These are phyloP conservation scores for Rhabdomys dilectus DNA, from an alignment of 2,113 vertebrate species.

Conservation along the genomic window DNA sequence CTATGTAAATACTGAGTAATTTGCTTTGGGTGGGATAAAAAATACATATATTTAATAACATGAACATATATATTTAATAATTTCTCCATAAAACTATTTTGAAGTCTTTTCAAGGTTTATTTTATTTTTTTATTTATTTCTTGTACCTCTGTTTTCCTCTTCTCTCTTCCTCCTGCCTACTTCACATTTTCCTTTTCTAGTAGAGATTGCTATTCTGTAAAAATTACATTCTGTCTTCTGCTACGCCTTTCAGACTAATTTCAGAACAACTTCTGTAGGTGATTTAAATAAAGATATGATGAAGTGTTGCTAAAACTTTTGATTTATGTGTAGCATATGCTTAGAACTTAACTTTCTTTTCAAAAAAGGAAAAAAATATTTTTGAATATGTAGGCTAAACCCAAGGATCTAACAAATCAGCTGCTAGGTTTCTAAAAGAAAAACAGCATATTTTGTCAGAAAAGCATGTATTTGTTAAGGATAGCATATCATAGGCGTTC, in stretches of 20 bases:
- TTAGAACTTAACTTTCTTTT: conserved; percentile 58
- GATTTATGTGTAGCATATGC: conserved; percentile 62
- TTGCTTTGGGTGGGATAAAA: background rate
- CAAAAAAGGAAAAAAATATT: conserved; percentile 61
- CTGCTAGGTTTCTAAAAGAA: conserved; percentile 36
- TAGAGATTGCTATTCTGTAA: conserved; percentile 3
- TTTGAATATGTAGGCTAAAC: conserved; percentile 41
- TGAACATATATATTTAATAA: conserved; percentile 60
- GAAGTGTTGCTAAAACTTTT: conserved; percentile 62
- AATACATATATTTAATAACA: background rate
- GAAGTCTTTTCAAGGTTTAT: conserved; percentile 51
- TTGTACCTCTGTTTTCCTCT: background rate
- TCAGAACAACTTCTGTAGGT: conserved; percentile 74
- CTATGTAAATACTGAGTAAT: conserved; percentile 55
- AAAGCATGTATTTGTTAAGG: conserved; percentile 26
- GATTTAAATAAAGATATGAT: conserved; percentile 70
- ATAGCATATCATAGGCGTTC: background rate
- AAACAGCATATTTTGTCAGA: conserved; percentile 28
- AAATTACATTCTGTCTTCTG: conserved; percentile 21
- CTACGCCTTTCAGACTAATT: conserved; percentile 55
- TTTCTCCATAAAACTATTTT: conserved; percentile 26
- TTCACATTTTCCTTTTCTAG: background rate
- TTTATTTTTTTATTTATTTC: background rate
- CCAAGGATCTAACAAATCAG: conserved; percentile 55
- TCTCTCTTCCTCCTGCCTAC: background rate